Base-by-base conservation (phyloP, 2,113 vertebrate genomes). In the Scomber scombrus region DNA sequence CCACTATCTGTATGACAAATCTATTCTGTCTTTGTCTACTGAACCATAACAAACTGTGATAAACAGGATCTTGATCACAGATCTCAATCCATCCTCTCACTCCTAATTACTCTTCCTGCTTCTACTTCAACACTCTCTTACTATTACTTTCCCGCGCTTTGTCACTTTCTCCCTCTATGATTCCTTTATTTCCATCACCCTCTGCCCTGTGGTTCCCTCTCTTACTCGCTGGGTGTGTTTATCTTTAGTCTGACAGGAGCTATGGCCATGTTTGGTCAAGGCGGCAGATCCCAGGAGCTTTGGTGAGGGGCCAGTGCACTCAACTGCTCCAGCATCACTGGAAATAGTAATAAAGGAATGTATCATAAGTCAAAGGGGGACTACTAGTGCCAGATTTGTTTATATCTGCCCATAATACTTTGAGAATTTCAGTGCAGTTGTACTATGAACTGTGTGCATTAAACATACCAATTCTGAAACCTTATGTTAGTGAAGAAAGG, bases 231-330 rank as follows among this genome's bases (percentile, higher is more conserved):
- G 62, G 47, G 54, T 73, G 67, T 94, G 93, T 95, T 96, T 94
- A 94, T 93, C 82, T 90, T 93, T 81, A 77, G 85, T 90, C 90
- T 89, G 91, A 90, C 76, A 92, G 91, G 81, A 92, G 87, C 85
- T 65, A 80, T 93, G 90, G 76, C 95, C 94, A 93, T 95, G 90
- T 96, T 96, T 95, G 94, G 95, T 95, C 92, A 95, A 84, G 85
- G 69, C 86, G 5, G 85, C 85, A 58, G 86, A 90, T 93, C 89
- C 90, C 85, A 71, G 70, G 77, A 84, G 91, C 85, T 88, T 89
- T 90, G 69, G 78, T 90, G 82, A 89, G 82, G 75, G 77, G 90
- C 89, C 93, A 84, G 76, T 71, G 78, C 54, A 34, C 85, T 87
- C 85, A 68, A 71, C 81, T 62, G 79, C 78, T 85, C 50, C 85